Percentiles rank a stretch among this genome's conserved stretches.
These are phyloP conservation scores for Acanthis flammea DNA, from an alignment of 2,797 vertebrate species.

Conservation along the genomic window DNA sequence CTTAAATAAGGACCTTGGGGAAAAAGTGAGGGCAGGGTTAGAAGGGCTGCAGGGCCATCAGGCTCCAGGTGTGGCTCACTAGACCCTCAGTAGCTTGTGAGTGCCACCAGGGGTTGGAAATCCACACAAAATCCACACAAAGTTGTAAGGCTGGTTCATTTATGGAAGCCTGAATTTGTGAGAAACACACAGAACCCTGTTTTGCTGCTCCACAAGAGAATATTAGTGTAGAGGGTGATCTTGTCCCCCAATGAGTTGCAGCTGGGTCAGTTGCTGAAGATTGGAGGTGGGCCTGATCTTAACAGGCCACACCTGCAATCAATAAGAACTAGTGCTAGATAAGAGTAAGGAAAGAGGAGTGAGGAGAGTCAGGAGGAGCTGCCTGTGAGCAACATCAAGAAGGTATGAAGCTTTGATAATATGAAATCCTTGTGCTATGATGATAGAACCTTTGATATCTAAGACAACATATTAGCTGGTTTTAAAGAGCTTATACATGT, in stretches of 20 bases:
- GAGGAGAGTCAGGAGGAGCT: no score
- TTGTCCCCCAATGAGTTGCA: no score
- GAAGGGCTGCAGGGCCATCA: background rate
- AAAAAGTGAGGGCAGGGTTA: background rate
- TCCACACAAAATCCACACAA: background rate
- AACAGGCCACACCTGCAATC: no score
- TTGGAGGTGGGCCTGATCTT: no score
- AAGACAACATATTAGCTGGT: background rate
- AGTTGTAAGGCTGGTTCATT: background rate
- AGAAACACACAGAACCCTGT: background rate
- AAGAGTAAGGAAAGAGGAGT: no score
- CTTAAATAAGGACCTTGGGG: background rate
- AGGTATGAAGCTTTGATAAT: no score
- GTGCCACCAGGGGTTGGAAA: background rate
- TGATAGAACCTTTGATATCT: no score
- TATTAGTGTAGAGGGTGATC: background rate
- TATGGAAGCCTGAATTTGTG: background rate
- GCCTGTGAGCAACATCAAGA: no score
- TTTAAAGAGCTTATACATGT: background rate
- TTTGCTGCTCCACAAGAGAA: background rate
- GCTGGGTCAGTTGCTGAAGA: no score
- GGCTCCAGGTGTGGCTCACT: background rate
- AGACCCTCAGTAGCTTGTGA: background rate
- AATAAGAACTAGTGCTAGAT: no score
- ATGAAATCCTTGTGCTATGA: no score